Evolutionary conservation across 2,797 vertebrate species (phyloP).

Genomic region (Megalops cyprinoides): DNA sequence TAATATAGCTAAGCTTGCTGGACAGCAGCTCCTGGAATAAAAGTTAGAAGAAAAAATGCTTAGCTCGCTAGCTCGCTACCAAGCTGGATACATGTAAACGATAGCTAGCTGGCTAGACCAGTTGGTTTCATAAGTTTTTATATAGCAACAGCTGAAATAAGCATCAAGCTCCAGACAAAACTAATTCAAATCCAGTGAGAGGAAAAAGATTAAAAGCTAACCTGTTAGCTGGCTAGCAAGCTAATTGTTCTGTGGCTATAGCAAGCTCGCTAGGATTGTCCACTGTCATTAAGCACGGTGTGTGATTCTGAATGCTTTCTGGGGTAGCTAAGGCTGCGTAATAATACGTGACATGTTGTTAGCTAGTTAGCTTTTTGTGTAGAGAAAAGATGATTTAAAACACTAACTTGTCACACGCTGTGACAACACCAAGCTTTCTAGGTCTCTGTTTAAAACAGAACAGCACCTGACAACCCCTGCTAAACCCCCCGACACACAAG

Average conservation of each 20-base stretch:
- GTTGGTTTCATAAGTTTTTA: neutral
- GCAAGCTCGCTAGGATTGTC: neutral
- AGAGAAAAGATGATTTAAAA: neutral
- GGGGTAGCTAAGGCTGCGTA: neutral
- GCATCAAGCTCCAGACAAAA: neutral
- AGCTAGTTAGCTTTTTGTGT: neutral
- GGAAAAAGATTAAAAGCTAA: neutral
- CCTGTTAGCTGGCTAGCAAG: neutral
- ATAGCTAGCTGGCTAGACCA: neutral
- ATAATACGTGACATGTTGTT: neutral
- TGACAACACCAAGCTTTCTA: neutral
- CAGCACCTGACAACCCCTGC: conserved; percentile 20
- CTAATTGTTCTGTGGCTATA: neutral
- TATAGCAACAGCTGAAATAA: conserved; percentile 12
- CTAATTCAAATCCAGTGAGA: neutral
- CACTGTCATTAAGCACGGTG: neutral
- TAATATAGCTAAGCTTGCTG: neutral
- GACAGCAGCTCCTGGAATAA: neutral
- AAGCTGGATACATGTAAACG: neutral
- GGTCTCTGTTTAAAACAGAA: neutral
- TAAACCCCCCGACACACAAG: conserved; percentile 20
- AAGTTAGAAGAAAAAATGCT: neutral
- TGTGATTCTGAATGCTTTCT: conserved; percentile 1
- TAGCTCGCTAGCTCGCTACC: neutral
- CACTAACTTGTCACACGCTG: neutral